Conservation (phyloP, 1,140 invertebrate genomes). For the Orius insidiosus region DNA sequence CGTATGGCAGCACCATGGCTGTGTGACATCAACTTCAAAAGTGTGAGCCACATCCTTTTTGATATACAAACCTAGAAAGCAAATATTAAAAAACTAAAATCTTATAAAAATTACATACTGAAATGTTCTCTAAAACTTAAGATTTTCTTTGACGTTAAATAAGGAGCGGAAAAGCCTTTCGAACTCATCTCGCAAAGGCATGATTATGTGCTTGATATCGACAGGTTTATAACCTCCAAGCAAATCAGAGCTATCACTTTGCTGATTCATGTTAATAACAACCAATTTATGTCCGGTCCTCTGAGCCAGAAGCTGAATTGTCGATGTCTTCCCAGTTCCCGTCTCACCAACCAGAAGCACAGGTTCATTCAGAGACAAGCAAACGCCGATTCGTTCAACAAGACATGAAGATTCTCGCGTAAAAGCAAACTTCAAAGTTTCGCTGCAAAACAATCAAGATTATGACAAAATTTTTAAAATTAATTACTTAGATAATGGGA, state of each 20-base stretch:
- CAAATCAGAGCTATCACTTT: slow-evolving; percentile 90
- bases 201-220: slow-evolving; percentile 68
- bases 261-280: slow-evolving; percentile 99
- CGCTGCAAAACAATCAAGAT: no score
- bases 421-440: slow-evolving; percentile 51
- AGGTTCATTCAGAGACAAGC: slow-evolving; percentile 68
- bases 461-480: slow-evolving; percentile 3
- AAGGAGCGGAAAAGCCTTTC: slow-evolving; percentile 61
- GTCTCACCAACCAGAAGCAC: slow-evolving; percentile 95
- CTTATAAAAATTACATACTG: no score
- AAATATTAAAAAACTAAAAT: slow-evolving; percentile 1
- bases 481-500: slow-evolving; percentile 12
- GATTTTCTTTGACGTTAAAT: slow-evolving; percentile 67
- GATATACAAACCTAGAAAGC: slow-evolving; percentile 43
- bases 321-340: slow-evolving; percentile 95
- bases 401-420: slow-evolving; percentile 61
- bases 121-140: slow-evolving; percentile 61
- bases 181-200: slow-evolving; percentile 70
- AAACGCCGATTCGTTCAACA: slow-evolving; percentile 71
- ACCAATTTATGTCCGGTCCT: slow-evolving; percentile 66
- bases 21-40: slow-evolving; percentile 60
- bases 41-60: slow-evolving; percentile 47
- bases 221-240: slow-evolving; percentile 95
- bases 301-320: slow-evolving; percentile 80
- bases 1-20: slow-evolving; percentile 49